These are phyloP conservation scores for Leuciscus idus DNA, from an alignment of 2,113 vertebrate genomes.

Conservation along the genomic window DNA sequence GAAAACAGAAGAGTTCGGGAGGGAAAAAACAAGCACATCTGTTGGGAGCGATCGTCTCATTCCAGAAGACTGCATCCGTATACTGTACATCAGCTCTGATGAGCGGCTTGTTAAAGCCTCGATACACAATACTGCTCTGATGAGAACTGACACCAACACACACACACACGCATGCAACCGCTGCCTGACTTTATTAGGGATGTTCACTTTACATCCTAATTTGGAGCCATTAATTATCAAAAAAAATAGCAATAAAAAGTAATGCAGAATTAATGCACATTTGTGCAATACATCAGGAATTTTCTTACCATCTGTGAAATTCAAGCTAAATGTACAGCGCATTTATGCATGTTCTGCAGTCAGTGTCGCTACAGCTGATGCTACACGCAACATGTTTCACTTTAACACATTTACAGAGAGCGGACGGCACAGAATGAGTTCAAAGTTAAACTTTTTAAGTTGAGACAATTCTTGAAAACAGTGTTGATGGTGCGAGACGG, in stretches of 20 bases:
- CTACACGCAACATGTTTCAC: neutral
- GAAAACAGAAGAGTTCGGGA: constrained; percentile 10
- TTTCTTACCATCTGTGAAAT: neutral
- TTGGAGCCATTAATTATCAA: neutral
- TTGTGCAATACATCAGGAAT: neutral
- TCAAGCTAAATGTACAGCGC: neutral
- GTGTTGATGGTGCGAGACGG: neutral
- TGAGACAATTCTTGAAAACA: neutral
- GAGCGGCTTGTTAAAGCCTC: constrained; percentile 33
- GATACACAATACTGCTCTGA: constrained; percentile 37
- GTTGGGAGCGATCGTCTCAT: constrained; percentile 10
- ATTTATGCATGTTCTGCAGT: neutral
- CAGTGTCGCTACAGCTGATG: too few species aligned
- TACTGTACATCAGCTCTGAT: constrained; percentile 33
- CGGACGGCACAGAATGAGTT: neutral
- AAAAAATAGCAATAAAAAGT: neutral
- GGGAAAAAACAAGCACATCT: constrained; percentile 2
- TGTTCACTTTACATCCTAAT: neutral
- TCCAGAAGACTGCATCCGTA: neutral
- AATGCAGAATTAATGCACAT: too few species aligned
- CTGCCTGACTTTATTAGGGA: neutral
- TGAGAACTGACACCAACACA: constrained; percentile 26
- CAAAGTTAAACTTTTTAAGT: neutral
- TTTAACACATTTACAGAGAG: neutral
- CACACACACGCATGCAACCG: neutral